These are phyloP conservation scores for Amiota minor DNA, from an alignment of 2,888 invertebrate species.

Conservation along the genomic window DNA sequence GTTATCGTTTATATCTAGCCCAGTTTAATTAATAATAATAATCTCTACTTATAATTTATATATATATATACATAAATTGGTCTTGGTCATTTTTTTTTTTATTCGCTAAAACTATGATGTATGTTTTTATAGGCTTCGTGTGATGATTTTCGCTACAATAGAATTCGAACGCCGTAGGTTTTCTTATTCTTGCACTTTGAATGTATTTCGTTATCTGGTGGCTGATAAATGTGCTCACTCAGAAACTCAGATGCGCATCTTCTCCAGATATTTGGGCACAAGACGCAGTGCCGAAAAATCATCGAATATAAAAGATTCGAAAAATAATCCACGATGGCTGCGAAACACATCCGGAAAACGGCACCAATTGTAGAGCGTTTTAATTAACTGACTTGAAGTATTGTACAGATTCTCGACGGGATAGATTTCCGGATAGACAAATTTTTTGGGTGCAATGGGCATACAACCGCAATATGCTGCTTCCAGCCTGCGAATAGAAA, in stretches of 20 bases:
- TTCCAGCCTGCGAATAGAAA: conserved; percentile 76
- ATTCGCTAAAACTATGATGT: too few species aligned
- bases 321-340: conserved; percentile 68
- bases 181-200: conserved; percentile 10
- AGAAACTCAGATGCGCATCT: conserved; percentile 61
- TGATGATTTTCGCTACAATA: background rate
- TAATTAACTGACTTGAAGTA: conserved; percentile 76
- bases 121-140: background rate
- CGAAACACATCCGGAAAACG: conserved; percentile 73
- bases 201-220: background rate
- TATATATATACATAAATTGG: conserved; percentile 18
- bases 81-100: background rate
- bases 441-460: conserved; percentile 80
- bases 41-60: background rate
- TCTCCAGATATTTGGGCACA: conserved; percentile 72
- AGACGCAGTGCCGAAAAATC: conserved; percentile 72
- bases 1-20: too few species aligned
- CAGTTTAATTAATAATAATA: too few species aligned
- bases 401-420: conserved; percentile 78
- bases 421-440: conserved; percentile 84
- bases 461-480: conserved; percentile 81
- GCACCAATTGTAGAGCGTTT: conserved; percentile 76
- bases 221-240: background rate
- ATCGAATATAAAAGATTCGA: conserved; percentile 72
- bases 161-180: background rate